These are phyloP conservation scores for Orthosia cruda DNA, from an alignment of 2,888 invertebrate genomes.

Conservation along the genomic window DNA sequence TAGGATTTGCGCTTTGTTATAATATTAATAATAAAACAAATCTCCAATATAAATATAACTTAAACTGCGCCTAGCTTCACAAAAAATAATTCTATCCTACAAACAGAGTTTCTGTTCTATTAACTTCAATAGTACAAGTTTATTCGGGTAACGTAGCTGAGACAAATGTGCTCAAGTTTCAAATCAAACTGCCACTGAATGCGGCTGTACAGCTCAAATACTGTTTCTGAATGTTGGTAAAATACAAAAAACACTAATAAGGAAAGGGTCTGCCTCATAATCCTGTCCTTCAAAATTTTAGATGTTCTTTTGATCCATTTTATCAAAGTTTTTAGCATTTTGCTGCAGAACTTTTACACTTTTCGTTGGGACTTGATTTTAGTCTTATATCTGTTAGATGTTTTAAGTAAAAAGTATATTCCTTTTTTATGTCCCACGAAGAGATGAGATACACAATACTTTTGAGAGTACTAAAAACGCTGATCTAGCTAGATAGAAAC, in stretches of 20 bases:
- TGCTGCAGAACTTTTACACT: no score
- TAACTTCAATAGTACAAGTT: constrained; percentile 25
- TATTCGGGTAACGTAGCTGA: constrained; percentile 21
- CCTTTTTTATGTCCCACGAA: no score
- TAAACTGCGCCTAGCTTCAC: no score
- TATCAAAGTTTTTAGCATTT: not conserved
- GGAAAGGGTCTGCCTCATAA: no score
- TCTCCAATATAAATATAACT: no score
- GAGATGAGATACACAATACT: not conserved
- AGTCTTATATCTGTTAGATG: no score
- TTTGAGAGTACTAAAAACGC: not conserved
- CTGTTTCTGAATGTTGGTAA: no score
- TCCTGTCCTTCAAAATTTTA: not conserved
- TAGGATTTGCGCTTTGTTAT: not conserved
- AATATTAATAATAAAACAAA: no score
- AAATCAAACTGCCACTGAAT: no score
- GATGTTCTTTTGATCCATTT: not conserved
- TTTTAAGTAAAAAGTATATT: not conserved
- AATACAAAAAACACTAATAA: no score
- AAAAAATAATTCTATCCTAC: constrained; percentile 10
- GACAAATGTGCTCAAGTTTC: constrained; percentile 21
- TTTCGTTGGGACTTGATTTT: no score
- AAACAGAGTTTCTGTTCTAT: constrained; percentile 31
- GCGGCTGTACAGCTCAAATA: no score
- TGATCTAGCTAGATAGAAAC: not conserved